Percentiles rank a stretch among this genome's conserved stretches.
phyloP scores from a whole-genome alignment of 2,888 invertebrate species.

The Leucophenga montana region DNA sequence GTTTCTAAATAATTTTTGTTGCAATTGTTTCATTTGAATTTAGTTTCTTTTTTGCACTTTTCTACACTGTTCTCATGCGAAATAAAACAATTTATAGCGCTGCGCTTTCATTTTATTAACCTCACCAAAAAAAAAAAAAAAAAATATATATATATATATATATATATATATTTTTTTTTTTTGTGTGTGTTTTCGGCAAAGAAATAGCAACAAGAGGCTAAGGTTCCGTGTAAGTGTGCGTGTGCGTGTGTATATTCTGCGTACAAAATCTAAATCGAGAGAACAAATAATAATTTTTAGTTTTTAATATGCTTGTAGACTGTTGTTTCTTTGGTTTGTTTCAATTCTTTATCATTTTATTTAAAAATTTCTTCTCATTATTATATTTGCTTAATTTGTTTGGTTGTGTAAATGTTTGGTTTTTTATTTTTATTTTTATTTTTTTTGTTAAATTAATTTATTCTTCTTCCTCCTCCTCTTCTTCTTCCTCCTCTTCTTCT shows the following conservation, averaged over 20 bases:
- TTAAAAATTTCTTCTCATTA: constrained; percentile 50
- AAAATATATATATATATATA: neutral
- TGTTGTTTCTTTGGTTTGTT: constrained; percentile 49
- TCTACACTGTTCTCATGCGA: neutral
- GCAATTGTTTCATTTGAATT: constrained; percentile 29
- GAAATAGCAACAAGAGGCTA: no score
- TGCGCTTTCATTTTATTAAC: constrained; percentile 28
- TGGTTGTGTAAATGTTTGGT: constrained; percentile 62
- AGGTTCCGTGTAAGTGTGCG: no score
- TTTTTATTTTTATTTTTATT: constrained; percentile 48
- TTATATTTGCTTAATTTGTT: constrained; percentile 50
- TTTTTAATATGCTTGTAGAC: constrained; percentile 51
- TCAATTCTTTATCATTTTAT: constrained; percentile 45
- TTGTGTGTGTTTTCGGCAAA: no score
- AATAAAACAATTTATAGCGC: neutral
- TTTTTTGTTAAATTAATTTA: constrained; percentile 70
- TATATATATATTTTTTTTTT: no score
- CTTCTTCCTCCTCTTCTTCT: constrained; percentile 72
- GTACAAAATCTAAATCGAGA: no score
- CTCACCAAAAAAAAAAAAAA: constrained; percentile 50
- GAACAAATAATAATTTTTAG: no score
- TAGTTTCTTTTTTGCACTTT: constrained; percentile 42
- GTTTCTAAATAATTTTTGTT: constrained; percentile 40
- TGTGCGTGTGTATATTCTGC: no score
- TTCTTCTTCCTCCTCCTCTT: constrained; percentile 69